Evolutionary conservation across 2,797 vertebrate genomes (phyloP).

Genomic region (Ptychadena robeensis): DNA sequence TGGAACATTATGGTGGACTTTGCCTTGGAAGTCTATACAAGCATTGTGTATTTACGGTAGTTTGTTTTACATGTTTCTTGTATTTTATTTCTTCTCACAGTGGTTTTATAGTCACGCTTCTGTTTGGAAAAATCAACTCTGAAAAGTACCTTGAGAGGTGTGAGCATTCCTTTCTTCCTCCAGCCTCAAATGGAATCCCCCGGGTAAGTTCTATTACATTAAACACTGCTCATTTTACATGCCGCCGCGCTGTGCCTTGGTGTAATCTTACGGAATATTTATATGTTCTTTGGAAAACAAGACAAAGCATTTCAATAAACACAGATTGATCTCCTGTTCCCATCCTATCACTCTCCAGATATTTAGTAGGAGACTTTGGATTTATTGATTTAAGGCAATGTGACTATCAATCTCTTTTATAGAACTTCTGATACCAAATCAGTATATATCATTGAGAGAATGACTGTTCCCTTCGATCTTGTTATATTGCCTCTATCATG

Average conservation of each 20-base stretch:
- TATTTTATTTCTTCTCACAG: slow-evolving; percentile 71
- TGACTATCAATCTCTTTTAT: no score
- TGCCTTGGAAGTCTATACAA: neutral
- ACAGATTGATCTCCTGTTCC: neutral
- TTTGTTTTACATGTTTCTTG: neutral
- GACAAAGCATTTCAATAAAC: neutral
- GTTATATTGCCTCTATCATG: no score
- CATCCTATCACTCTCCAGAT: neutral
- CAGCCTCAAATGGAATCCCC: slow-evolving; percentile 85
- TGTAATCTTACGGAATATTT: neutral
- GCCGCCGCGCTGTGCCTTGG: neutral
- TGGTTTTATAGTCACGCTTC: slow-evolving; percentile 91
- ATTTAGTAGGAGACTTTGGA: neutral
- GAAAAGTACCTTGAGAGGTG: slow-evolving; percentile 96
- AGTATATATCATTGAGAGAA: no score
- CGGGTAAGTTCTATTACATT: slow-evolving; percentile 79
- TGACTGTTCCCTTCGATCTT: no score
- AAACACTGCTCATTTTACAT: neutral
- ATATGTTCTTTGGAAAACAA: neutral
- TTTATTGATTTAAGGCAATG: neutral
- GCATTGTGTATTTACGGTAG: neutral
- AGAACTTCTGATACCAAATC: no score
- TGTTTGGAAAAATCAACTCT: slow-evolving; percentile 97
- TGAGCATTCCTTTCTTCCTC: slow-evolving; percentile 92
- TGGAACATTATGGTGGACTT: neutral